phyloP scores from a whole-genome alignment of 2,888 invertebrate genomes.

The Bruchidius siliquastri region DNA sequence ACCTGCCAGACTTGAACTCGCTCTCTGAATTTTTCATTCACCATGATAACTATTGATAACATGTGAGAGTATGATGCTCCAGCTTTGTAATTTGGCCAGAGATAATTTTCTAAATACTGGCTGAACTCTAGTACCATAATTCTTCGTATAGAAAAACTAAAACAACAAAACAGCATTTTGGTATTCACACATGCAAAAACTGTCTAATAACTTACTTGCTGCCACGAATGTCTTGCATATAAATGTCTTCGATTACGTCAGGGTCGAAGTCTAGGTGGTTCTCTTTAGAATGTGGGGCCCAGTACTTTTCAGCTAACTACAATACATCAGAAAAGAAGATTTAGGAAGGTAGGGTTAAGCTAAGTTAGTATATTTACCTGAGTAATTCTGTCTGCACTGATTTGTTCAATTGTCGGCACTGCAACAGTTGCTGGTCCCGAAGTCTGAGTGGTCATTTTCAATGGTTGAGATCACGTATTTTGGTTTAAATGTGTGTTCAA shows the following conservation, averaged over 20 bases:
- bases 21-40: conserved; percentile 98
- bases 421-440: conserved; percentile 55
- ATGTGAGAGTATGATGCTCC: conserved; percentile 83
- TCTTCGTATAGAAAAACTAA: conserved; percentile 71
- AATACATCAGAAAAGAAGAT: conserved; percentile 27
- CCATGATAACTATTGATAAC: conserved; percentile 96
- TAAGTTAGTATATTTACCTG: conserved; percentile 55
- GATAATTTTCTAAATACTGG: conserved; percentile 92
- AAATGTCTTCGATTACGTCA: conserved; percentile 82
- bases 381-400: conserved; percentile 85
- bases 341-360: conserved; percentile 9
- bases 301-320: conserved; percentile 86
- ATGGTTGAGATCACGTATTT: background rate
- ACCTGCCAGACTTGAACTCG: conserved; percentile 95
- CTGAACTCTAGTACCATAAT: conserved; percentile 96
- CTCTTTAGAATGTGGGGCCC: conserved; percentile 80
- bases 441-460: conserved; percentile 16
- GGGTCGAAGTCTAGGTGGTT: conserved; percentile 71
- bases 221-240: conserved; percentile 78
- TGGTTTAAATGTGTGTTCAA: background rate
- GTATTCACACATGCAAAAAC: background rate
- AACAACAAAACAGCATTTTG: conserved; percentile 11
- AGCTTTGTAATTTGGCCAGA: conserved; percentile 91
- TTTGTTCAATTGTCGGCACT: conserved; percentile 82
- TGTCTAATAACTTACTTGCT: conserved; percentile 58